Percentiles rank a stretch among this genome's conserved stretches.
phyloP scores from a whole-genome alignment of 2,113 vertebrate genomes.

The Grus americana region DNA sequence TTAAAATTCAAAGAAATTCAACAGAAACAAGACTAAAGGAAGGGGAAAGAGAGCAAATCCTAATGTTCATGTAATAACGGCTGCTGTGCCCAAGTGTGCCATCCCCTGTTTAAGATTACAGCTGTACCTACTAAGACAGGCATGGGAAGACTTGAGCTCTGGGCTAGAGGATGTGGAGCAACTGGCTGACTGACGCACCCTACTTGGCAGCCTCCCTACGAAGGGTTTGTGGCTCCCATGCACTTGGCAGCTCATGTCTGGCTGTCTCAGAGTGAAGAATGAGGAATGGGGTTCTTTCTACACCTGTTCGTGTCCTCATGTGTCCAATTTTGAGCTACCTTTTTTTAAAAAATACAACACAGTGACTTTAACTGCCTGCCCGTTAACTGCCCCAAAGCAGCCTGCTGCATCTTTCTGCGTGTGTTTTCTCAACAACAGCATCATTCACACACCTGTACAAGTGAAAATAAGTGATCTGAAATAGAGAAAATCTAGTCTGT shows the following conservation, averaged over 20 bases:
- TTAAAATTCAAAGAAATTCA: not conserved
- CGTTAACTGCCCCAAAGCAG: not conserved
- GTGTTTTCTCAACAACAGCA: not conserved
- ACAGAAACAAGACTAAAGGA: not conserved
- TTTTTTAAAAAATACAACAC: not conserved
- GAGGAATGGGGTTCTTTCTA: not conserved
- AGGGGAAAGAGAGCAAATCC: not conserved
- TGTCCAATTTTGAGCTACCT: not conserved
- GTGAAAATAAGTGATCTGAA: not conserved
- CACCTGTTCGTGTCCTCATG: not conserved
- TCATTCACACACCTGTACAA: not conserved
- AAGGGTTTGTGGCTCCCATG: accelerated
- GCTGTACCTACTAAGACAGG: not conserved
- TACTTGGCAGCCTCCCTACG: not conserved
- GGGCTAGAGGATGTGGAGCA: not conserved
- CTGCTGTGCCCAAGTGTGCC: not conserved
- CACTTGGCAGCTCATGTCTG: not conserved
- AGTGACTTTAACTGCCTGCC: not conserved
- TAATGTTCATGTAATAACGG: not conserved
- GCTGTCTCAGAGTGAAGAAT: not conserved
- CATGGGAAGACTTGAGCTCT: not conserved
- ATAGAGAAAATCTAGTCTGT: not conserved
- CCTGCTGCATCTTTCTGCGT: not conserved
- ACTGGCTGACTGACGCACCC: not conserved
- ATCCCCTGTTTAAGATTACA: not conserved